Evolutionary conservation across 2,113 vertebrate species (phyloP).

Genomic region (Oncorhynchus gorbuscha): DNA sequence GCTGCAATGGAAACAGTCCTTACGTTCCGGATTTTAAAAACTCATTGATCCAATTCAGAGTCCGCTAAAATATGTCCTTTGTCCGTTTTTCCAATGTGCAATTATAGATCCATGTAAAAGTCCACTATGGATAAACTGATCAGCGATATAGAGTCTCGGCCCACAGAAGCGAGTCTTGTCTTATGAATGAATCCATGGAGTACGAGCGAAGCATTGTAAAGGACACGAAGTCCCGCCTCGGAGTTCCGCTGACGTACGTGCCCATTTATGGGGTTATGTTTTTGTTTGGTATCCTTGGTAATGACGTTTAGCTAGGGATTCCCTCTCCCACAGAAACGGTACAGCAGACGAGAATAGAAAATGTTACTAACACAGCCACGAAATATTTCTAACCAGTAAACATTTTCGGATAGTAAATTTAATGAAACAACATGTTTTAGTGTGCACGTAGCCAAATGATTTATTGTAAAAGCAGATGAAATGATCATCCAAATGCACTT

Average conservation of each 20-base stretch:
- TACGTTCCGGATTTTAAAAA: constrained; percentile 26
- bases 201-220: constrained; percentile 56
- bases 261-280: constrained; percentile 87
- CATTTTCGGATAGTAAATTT: constrained; percentile 51
- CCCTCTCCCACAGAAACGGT: constrained; percentile 83
- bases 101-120: constrained; percentile 69
- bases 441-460: too few species aligned
- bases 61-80: constrained; percentile 35
- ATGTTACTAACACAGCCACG: constrained; percentile 65
- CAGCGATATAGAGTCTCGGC: constrained; percentile 50
- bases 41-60: constrained; percentile 38
- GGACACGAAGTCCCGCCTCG: constrained; percentile 76
- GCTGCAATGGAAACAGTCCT: constrained; percentile 48
- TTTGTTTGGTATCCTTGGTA: constrained; percentile 97
- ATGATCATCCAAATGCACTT: too few species aligned
- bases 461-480: too few species aligned
- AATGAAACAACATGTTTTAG: background rate
- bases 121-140: constrained; percentile 45
- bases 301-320: constrained; percentile 92
- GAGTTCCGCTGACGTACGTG: constrained; percentile 98
- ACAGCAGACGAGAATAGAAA: constrained; percentile 80
- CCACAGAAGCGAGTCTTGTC: constrained; percentile 63
- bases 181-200: constrained; percentile 87
- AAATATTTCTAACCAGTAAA: constrained; percentile 74
- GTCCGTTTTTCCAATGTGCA: constrained; percentile 21